Base-by-base conservation (phyloP, 2,113 vertebrate genomes). In the Scortum barcoo region DNA sequence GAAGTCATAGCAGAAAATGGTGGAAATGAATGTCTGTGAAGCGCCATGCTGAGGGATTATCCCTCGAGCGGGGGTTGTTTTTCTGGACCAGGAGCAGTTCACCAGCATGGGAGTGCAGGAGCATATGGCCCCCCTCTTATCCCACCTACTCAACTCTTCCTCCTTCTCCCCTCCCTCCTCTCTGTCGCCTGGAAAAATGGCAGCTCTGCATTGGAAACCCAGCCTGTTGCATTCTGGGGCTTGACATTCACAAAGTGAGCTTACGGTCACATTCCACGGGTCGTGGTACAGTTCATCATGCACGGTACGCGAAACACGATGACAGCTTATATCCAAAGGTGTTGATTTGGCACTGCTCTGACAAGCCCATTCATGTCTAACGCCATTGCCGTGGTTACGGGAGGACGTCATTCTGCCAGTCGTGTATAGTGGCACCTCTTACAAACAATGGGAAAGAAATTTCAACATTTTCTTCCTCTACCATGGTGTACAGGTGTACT, bases 21-120 rank as follows among this genome's bases (percentile, higher is more conserved):
- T 80, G 80, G 78, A 90, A 88, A 84, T 82, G 16, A 84, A 89
- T 86, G 91, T 88, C 81, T 72, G 53, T 80, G 82, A 85, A 74
- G 77, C 46, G 1, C 58, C 91, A 80, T 79, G 91, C 89, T 88
- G 86, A 67, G 81, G 83, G 92, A 94, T 93, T 93, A 93, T 86
- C 88, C 71, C 74, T 79, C 48, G 13, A 75, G 68, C 50, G 6
- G 54, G 87, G 88, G 85, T 90, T 90, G 86, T 86, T 93, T 90
- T 90, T 88, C 80, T 93, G 90, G 88, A 93, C 68, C 28, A 62
- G 44, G 53, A 76, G 85, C 78, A 68, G 77, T 76, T 89, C 83
- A 70, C 66, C 90, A 89, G 88, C 85, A 83, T 80, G 88, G 80
- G 77, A 84, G 77, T 51, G 75, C 50, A 68, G 74, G 63, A 91